Percentiles rank a stretch among this genome's conserved stretches.
These are phyloP conservation scores for Mesoclemmys tuberculata DNA, from an alignment of 2,113 vertebrate species.

Conservation along the genomic window DNA sequence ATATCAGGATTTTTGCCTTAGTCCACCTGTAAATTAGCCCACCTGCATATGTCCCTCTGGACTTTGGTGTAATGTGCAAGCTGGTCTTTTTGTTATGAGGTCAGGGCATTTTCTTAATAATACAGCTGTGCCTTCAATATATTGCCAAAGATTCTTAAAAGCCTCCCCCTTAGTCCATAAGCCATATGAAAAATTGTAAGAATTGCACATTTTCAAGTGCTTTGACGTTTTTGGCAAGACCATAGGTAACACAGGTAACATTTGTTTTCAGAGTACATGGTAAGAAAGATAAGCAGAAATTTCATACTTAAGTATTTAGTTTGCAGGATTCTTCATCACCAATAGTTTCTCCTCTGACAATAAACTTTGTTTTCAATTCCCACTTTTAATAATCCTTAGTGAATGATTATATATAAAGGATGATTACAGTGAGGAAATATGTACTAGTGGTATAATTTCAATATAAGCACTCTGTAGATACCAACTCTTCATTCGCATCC, in stretches of 20 bases:
- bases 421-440: neutral
- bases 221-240: slow-evolving; percentile 49
- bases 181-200: slow-evolving; percentile 37
- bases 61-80: slow-evolving; percentile 42
- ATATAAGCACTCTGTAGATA: neutral
- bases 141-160: slow-evolving; percentile 40
- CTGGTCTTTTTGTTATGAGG: slow-evolving; percentile 36
- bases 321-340: neutral
- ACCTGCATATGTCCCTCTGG: slow-evolving; percentile 34
- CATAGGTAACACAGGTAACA: slow-evolving; percentile 40
- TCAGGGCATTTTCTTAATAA: slow-evolving; percentile 34
- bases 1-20: slow-evolving; percentile 53
- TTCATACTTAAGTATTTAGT: slow-evolving; percentile 23
- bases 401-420: neutral
- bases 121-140: slow-evolving; percentile 16
- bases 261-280: slow-evolving; percentile 40
- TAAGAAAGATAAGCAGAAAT: slow-evolving; percentile 37
- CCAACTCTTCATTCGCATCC: neutral
- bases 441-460: neutral
- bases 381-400: neutral
- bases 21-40: slow-evolving; percentile 26
- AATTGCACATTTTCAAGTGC: slow-evolving; percentile 35
- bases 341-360: neutral
- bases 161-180: slow-evolving; percentile 24
- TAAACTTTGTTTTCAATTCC: slow-evolving; percentile 7